phyloP scores from a whole-genome alignment of 1,140 invertebrate genomes.

The Onthophagus taurus region DNA sequence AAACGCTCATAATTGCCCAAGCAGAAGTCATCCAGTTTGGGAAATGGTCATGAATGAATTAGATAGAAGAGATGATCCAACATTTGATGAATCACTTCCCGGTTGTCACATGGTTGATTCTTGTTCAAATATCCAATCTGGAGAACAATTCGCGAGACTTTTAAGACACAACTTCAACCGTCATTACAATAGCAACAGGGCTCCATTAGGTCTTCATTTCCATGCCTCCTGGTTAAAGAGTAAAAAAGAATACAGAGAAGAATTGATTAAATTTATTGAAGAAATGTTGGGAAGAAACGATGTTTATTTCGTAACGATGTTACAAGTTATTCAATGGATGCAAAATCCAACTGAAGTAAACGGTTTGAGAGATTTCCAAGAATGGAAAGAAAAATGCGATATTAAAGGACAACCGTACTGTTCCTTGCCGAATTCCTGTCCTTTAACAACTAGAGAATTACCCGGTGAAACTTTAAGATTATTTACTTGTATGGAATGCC shows the following conservation, averaged over 20 bases:
- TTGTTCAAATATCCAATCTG: conserved; percentile 82
- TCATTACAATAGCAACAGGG: conserved; percentile 84
- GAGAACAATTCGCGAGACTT: conserved; percentile 78
- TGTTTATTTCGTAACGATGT: conserved; percentile 91
- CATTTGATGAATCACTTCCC: conserved; percentile 80
- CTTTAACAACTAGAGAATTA: conserved; percentile 78
- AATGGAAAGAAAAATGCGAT: conserved; percentile 94
- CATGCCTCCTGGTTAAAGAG: conserved; percentile 92
- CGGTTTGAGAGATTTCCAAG: conserved; percentile 80
- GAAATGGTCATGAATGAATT: conserved; percentile 91
- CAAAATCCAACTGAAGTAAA: conserved; percentile 86
- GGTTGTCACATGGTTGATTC: conserved; percentile 92
- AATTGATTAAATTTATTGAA: conserved; percentile 88
- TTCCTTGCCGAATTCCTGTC: conserved; percentile 82
- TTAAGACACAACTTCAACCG: conserved; percentile 90
- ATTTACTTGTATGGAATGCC: conserved; percentile 93
- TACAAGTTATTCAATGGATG: conserved; percentile 97
- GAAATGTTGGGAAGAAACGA: conserved; percentile 81
- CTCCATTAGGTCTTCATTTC: conserved; percentile 88
- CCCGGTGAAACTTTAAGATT: conserved; percentile 85
- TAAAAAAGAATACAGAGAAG: conserved; percentile 86
- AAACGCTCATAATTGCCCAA: conserved; percentile 85
- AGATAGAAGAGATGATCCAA: conserved; percentile 82
- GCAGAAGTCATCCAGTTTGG: conserved; percentile 83
- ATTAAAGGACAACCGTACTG: conserved; percentile 89